Conservation (phyloP, 2,113 vertebrate species). For the Ivindomyrus marchei region DNA sequence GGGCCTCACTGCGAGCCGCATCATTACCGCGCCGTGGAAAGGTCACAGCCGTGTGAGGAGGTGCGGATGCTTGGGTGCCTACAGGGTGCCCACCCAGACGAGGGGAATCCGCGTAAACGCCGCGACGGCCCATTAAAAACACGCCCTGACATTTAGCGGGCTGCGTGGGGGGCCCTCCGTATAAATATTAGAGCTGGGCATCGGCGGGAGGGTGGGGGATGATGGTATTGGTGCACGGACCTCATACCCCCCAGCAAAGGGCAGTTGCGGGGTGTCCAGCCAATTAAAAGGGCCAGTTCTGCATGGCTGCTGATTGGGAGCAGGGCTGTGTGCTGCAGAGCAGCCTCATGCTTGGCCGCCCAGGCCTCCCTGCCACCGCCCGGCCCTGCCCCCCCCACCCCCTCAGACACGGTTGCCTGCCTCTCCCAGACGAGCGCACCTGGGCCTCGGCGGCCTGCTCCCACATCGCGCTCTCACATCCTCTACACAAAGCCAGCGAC, state of each 20-base stretch:
- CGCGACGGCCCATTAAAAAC: neutral
- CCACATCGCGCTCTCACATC: neutral
- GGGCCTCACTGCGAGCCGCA: neutral
- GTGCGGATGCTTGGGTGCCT: neutral
- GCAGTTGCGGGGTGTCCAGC: no score
- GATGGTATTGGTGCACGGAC: neutral
- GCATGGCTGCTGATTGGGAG: neutral
- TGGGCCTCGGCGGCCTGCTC: neutral
- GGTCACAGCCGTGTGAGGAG: neutral
- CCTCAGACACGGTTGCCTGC: neutral
- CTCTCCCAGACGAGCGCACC: neutral
- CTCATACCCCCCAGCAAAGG: neutral
- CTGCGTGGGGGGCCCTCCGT: neutral
- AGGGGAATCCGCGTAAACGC: neutral
- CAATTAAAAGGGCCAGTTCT: constrained; percentile 4
- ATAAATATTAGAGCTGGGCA: neutral
- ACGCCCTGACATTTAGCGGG: neutral
- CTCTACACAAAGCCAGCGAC: neutral
- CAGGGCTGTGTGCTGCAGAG: neutral
- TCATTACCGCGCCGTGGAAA: constrained; percentile 16
- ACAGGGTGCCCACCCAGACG: neutral
- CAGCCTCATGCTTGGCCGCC: neutral
- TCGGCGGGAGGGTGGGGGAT: neutral
- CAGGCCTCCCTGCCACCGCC: neutral
- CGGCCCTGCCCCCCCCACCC: neutral